These are phyloP conservation scores for Callocephalon fimbriatum DNA, from an alignment of 2,113 vertebrate genomes.

Conservation along the genomic window DNA sequence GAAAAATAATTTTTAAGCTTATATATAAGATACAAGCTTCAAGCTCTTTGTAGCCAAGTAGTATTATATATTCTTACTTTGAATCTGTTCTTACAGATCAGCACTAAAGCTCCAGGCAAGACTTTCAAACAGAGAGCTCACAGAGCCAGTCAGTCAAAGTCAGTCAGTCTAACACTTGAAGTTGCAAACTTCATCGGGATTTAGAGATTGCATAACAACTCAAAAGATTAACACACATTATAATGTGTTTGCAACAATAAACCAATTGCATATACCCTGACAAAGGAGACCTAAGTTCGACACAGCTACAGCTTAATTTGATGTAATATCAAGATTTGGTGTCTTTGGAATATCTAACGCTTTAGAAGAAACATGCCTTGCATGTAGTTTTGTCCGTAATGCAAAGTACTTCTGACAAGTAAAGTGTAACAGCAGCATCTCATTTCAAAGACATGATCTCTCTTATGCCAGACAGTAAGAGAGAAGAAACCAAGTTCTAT, in stretches of 20 bases:
- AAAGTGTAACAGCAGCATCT: background rate
- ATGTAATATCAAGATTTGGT: background rate
- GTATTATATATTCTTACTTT: background rate
- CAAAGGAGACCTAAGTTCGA: background rate
- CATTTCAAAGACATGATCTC: background rate
- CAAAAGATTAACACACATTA: background rate
- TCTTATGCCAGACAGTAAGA: background rate
- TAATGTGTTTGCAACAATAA: background rate
- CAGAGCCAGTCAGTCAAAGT: background rate
- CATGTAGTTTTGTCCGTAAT: fast-evolving
- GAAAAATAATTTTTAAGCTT: background rate
- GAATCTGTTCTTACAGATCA: background rate
- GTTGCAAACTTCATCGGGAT: background rate
- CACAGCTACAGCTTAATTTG: background rate
- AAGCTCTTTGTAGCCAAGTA: background rate
- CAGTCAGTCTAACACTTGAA: background rate
- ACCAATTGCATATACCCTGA: background rate
- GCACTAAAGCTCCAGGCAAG: background rate
- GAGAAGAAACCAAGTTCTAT: background rate
- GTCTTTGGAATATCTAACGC: background rate
- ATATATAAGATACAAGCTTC: background rate
- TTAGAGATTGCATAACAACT: background rate
- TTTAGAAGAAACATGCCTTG: background rate
- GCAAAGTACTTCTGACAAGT: background rate
- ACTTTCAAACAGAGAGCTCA: background rate